Evolutionary conservation across 2,113 vertebrate genomes (phyloP).

Genomic region (Catharus minimus): DNA sequence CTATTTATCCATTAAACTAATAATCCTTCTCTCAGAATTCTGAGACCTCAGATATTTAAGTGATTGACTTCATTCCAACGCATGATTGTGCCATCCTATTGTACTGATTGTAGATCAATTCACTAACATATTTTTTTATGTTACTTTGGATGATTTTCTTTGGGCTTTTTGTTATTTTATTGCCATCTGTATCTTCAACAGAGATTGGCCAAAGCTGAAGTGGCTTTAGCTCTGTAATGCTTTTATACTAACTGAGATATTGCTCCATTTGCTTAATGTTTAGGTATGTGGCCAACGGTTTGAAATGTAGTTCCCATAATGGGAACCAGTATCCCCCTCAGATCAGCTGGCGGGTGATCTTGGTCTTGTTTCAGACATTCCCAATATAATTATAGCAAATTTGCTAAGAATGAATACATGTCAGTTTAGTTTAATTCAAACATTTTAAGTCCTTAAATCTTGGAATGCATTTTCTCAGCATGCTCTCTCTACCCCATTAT

Average conservation of each 20-base stretch:
- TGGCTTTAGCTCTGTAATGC: neutral
- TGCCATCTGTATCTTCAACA: neutral
- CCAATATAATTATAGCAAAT: slow-evolving; percentile 33
- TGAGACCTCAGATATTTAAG: neutral
- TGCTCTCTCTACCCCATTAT: slow-evolving; percentile 39
- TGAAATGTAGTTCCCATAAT: slow-evolving; percentile 27
- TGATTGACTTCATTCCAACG: neutral
- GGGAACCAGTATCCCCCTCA: slow-evolving; percentile 1
- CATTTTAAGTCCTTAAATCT: slow-evolving; percentile 50
- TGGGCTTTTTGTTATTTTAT: neutral
- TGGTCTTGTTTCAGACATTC: slow-evolving; percentile 36
- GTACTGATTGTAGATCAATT: neutral
- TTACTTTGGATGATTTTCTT: neutral
- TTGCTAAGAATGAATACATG: slow-evolving; percentile 46
- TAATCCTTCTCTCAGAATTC: neutral
- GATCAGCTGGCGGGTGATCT: slow-evolving; percentile 42
- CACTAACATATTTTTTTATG: neutral
- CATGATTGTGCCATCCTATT: neutral
- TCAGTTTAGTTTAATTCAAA: slow-evolving; percentile 54
- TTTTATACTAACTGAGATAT: neutral
- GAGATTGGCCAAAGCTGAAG: neutral
- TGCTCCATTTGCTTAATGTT: slow-evolving; percentile 19
- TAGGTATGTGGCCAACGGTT: slow-evolving; percentile 29
- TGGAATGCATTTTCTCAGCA: slow-evolving; percentile 53
- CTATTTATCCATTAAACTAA: neutral